phyloP scores from a whole-genome alignment of 2,113 vertebrate genomes.

The Prietella phreatophila region DNA sequence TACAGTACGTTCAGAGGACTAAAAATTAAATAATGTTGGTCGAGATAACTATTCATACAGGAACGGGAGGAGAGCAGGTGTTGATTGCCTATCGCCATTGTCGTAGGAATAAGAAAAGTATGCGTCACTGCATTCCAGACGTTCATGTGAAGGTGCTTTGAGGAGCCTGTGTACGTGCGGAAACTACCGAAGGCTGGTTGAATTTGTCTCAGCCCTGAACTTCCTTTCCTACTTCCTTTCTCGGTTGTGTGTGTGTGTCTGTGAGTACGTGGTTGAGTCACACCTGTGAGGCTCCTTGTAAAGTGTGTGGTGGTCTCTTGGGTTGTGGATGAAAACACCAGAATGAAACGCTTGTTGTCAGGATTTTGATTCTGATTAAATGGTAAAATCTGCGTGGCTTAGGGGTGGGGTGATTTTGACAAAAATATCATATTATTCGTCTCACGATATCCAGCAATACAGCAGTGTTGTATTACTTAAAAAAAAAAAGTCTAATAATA shows the following conservation, averaged over 20 bases:
- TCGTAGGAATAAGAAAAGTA: conserved; percentile 21
- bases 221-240: not conserved
- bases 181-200: not conserved
- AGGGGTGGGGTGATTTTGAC: not conserved
- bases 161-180: not conserved
- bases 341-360: not conserved
- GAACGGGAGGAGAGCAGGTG: not conserved
- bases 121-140: conserved; percentile 37
- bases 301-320: not conserved
- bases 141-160: conserved; percentile 29
- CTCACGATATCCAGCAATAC: not conserved
- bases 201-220: not conserved
- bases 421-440: not conserved
- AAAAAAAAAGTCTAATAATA: not conserved
- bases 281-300: not conserved
- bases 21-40: not conserved
- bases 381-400: not conserved
- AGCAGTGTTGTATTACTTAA: not conserved
- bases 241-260: not conserved
- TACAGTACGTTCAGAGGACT: conserved; percentile 60
- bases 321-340: not conserved
- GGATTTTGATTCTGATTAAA: not conserved
- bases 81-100: conserved; percentile 30
- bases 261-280: not conserved
- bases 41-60: not conserved